A percentile compares a stretch with the other conserved stretches of the same genome.
Conservation (phyloP, 2,888 invertebrate genomes). For the Chaetogeoica ovagalla region DNA sequence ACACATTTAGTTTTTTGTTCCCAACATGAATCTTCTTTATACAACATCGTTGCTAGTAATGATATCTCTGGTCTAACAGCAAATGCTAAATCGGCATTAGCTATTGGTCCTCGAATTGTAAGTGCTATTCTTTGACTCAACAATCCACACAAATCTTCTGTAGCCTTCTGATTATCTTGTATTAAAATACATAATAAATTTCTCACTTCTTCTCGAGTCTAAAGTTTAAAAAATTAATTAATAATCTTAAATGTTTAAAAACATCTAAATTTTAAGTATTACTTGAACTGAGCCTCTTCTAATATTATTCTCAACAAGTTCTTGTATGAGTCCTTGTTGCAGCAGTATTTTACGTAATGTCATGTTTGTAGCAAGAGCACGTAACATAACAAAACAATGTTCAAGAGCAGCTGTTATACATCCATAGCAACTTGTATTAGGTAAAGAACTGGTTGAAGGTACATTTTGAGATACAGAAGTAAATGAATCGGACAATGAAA, state of each 20-base stretch:
- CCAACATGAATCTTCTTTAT: conserved; percentile 94
- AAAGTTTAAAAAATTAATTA: conserved; percentile 51
- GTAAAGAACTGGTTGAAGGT: conserved; percentile 47
- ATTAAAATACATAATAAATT: conserved; percentile 86
- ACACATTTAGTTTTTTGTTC: conserved; percentile 87
- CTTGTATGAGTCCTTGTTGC: conserved; percentile 83
- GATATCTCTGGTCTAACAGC: conserved; percentile 88
- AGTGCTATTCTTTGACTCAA: conserved; percentile 83
- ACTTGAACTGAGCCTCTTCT: conserved; percentile 80
- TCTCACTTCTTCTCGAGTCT: conserved; percentile 86
- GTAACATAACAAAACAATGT: conserved; percentile 86
- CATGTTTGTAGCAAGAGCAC: conserved; percentile 82
- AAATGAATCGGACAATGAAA: conserved; percentile 43
- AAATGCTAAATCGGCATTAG: conserved; percentile 72
- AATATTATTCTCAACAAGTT: conserved; percentile 86
- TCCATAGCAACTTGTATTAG: conserved; percentile 69
- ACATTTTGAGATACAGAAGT: conserved; percentile 49
- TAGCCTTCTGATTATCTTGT: conserved; percentile 80
- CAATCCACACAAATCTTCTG: conserved; percentile 79
- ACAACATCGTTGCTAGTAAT: conserved; percentile 81
- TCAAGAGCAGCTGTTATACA: conserved; percentile 89
- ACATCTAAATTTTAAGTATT: conserved; percentile 53
- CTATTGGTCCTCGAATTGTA: conserved; percentile 75
- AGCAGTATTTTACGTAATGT: conserved; percentile 76
- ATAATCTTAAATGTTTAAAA: background rate